Conservation (phyloP, 2,797 vertebrate species). For the Melanogrammus aeglefinus region DNA sequence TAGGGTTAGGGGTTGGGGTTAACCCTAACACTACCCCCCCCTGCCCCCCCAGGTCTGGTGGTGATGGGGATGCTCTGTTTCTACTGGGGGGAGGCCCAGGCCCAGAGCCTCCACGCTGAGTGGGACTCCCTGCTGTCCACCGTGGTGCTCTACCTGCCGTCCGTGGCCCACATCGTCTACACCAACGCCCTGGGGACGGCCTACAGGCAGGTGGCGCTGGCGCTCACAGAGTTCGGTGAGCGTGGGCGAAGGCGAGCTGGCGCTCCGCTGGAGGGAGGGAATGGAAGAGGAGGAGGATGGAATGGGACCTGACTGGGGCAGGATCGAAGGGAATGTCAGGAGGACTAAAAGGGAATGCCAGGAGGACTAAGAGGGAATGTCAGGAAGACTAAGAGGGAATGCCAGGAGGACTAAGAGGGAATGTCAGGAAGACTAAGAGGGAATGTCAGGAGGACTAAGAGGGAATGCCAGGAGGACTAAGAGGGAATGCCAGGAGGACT, state of each 20-base stretch:
- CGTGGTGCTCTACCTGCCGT: constrained; percentile 68
- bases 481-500: neutral
- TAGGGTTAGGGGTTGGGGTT: too few relatives aligned
- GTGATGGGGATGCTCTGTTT: constrained; percentile 75
- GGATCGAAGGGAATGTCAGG: neutral
- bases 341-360: neutral
- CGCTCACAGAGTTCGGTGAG: constrained; percentile 78
- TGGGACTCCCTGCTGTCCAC: constrained; percentile 61
- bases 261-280: neutral
- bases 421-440: neutral
- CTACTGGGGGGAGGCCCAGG: constrained; percentile 71
- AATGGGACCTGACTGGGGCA: neutral
- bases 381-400: neutral
- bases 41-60: constrained; percentile 58
- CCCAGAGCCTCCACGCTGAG: constrained; percentile 56
- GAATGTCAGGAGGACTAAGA: neutral
- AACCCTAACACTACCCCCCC: too few relatives aligned
- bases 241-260: neutral
- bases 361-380: neutral
- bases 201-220: constrained; percentile 67
- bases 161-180: constrained; percentile 74
- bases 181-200: constrained; percentile 71
- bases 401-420: neutral
- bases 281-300: too few relatives aligned
- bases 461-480: neutral